Conservation (phyloP, 2,113 vertebrate species). For the Rhabdomys dilectus region DNA sequence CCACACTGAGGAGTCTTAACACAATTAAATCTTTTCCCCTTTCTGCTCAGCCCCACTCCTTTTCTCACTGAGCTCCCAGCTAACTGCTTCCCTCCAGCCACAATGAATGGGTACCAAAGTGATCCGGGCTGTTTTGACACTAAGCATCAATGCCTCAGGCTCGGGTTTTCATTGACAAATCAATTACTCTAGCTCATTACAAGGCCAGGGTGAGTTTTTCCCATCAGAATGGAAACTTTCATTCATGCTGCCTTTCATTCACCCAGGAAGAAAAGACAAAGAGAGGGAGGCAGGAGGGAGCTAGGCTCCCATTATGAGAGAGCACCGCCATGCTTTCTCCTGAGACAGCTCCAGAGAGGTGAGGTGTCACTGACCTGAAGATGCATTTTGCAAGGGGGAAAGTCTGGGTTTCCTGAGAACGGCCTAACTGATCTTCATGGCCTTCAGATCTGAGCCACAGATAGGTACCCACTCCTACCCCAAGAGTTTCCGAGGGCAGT, state of each 20-base stretch:
- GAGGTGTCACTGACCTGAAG: slow-evolving; percentile 45
- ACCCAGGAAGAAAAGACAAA: slow-evolving; percentile 74
- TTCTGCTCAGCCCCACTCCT: slow-evolving; percentile 79
- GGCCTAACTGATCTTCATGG: neutral
- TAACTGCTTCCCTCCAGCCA: slow-evolving; percentile 82
- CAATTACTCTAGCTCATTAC: slow-evolving; percentile 85
- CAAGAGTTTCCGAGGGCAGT: neutral
- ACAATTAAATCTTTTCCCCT: slow-evolving; percentile 87
- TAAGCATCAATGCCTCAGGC: slow-evolving; percentile 83
- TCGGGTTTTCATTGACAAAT: slow-evolving; percentile 84
- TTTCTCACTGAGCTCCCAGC: slow-evolving; percentile 78
- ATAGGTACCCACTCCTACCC: neutral
- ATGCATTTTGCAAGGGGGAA: slow-evolving; percentile 46
- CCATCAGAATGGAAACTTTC: slow-evolving; percentile 80
- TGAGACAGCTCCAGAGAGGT: slow-evolving; percentile 66
- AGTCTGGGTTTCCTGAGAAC: slow-evolving; percentile 64
- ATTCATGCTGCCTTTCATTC: slow-evolving; percentile 77
- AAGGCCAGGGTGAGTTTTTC: slow-evolving; percentile 82
- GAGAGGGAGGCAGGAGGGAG: slow-evolving; percentile 75
- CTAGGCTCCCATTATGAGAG: slow-evolving; percentile 76
- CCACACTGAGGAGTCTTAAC: slow-evolving; percentile 74
- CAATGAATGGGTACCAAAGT: slow-evolving; percentile 82
- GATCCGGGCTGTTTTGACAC: slow-evolving; percentile 87
- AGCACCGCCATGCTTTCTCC: slow-evolving; percentile 73
- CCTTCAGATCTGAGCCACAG: neutral